Conservation (phyloP, 2,797 vertebrate genomes). For the Tauraco hartlaubi region DNA sequence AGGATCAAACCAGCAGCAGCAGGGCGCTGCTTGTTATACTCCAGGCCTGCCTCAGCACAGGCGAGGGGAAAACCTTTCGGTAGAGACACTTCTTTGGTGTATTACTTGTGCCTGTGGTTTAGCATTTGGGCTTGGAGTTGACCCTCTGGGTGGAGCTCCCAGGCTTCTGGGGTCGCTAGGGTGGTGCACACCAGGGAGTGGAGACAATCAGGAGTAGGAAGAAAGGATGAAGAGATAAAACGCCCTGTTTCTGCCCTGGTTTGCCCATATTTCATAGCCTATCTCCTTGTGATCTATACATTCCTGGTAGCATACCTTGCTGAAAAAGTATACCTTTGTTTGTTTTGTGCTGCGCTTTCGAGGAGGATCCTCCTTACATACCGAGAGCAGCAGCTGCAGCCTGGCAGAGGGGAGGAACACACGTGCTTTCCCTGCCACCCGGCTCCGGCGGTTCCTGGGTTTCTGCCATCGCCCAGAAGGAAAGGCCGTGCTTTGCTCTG, state of each 20-base stretch:
- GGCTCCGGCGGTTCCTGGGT: fast-evolving
- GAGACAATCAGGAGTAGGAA: background rate
- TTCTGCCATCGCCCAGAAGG: background rate
- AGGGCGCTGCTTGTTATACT: background rate
- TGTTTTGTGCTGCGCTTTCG: background rate
- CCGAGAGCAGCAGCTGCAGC: background rate
- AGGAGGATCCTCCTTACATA: background rate
- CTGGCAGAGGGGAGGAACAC: background rate
- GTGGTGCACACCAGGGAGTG: background rate
- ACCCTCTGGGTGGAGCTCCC: background rate
- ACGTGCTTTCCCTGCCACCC: background rate
- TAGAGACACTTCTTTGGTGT: background rate
- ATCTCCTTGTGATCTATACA: background rate
- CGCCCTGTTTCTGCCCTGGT: background rate
- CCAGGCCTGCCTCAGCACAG: background rate
- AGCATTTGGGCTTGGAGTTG: background rate
- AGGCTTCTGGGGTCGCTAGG: background rate
- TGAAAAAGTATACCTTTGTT: background rate
- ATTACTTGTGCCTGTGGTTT: background rate
- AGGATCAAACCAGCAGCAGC: background rate
- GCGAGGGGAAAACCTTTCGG: background rate
- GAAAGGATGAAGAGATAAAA: background rate
- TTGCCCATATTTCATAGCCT: background rate
- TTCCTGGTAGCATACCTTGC: background rate
- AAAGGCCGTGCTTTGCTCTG: background rate